These are phyloP conservation scores for Sarcophaga subvicina DNA, from an alignment of 2,888 invertebrate species.

Conservation along the genomic window DNA sequence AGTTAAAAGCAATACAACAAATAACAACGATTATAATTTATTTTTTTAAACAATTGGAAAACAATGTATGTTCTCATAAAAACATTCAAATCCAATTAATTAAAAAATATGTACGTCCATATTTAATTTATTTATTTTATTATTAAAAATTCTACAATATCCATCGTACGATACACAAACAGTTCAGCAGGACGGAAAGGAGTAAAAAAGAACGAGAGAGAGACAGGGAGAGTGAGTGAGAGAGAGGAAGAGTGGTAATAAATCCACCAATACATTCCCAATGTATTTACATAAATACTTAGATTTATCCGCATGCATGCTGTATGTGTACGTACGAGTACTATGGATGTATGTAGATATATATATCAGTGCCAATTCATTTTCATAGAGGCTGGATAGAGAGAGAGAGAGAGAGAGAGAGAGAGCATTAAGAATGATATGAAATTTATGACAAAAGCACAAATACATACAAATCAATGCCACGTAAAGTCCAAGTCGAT, in stretches of 20 bases:
- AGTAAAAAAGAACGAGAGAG: too few relatives aligned
- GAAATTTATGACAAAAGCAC: conserved; percentile 52
- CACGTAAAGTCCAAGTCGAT: conserved; percentile 56
- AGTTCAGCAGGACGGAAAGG: too few relatives aligned
- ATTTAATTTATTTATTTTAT: conserved; percentile 54
- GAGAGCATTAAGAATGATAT: neutral
- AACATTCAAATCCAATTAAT: conserved; percentile 63
- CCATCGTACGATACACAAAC: neutral
- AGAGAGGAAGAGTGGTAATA: conserved; percentile 28
- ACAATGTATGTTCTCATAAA: conserved; percentile 12
- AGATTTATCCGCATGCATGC: neutral
- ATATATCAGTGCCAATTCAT: neutral
- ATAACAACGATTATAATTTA: neutral
- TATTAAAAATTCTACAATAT: conserved; percentile 8
- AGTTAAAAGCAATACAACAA: too few relatives aligned
- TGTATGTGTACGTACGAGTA: neutral
- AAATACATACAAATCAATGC: conserved; percentile 62
- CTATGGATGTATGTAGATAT: too few relatives aligned
- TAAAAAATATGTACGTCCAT: conserved; percentile 44
- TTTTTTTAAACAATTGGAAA: neutral
- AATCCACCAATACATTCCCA: conserved; percentile 11
- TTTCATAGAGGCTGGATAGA: neutral
- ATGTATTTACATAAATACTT: neutral
- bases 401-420: neutral
- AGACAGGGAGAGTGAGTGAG: too few relatives aligned